phyloP scores from a whole-genome alignment of 2,113 vertebrate species.

The Sarotherodon lohbergeri region DNA sequence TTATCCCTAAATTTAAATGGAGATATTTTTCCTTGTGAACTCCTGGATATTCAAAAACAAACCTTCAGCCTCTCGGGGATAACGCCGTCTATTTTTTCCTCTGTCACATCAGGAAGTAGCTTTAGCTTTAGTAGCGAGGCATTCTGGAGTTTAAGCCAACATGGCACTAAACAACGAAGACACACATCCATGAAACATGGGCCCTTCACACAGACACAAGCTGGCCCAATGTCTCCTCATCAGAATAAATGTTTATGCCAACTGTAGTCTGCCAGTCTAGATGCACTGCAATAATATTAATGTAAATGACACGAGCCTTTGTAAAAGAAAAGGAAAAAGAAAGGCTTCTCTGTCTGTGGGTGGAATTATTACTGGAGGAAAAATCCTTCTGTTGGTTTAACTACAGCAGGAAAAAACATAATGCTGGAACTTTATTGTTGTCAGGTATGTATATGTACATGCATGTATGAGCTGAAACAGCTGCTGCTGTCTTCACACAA shows the following conservation, averaged over 20 bases:
- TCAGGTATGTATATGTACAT: neutral
- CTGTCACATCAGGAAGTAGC: neutral
- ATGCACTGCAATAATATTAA: neutral
- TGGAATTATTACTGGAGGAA: accelerated
- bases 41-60: neutral
- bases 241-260: neutral
- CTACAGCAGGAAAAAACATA: neutral
- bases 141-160: neutral
- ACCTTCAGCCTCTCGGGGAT: neutral
- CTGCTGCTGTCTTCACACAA: neutral
- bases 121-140: neutral
- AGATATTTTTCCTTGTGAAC: neutral
- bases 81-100: neutral
- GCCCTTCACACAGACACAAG: neutral
- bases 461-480: neutral
- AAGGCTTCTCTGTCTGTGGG: neutral
- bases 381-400: neutral
- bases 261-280: neutral
- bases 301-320: neutral
- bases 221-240: neutral
- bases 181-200: neutral
- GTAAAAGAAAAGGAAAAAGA: neutral
- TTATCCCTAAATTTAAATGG: neutral
- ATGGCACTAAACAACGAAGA: neutral
- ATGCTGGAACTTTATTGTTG: neutral